Base-by-base conservation (phyloP, 2,797 vertebrate species). In the Acanthurus tractus region DNA sequence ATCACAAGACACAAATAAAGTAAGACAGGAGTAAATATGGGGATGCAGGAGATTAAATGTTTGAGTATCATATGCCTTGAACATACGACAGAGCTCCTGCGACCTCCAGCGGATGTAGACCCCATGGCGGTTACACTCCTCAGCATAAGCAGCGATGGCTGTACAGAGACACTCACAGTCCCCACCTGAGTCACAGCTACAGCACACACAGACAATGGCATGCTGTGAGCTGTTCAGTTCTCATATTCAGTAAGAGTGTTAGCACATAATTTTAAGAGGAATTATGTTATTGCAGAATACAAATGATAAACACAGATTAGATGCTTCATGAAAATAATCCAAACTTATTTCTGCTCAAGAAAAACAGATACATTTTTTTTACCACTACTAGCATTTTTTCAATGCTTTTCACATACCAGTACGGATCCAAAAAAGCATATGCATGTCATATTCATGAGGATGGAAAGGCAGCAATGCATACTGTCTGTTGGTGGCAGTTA, bases 101-200 rank as follows among this genome's bases (percentile, higher is more conserved):
- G 97, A 96, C 80, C 96, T 89, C 97, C 97, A 98, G 84, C 93
- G 96, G 63, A 97, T 66, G 2, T 94, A 95, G 9, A 95, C 44
- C 6, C 97, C 96, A 0, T 79, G 88, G 13, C 90, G 92, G 88
- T 95, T 94, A 52, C 97, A 98, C 83, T 97, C 96, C 17, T 97
- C 96, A 0, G 96, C 95, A 0, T 97, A 99, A 46, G 96, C 80
- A 40, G 98, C 96, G 0, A 98, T 92, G 73, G 97, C 97, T 0
- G 96, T 97, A 82, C 98, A 99, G 53, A 99, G 94, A 84, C 97
- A 98, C 89, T 97, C 97, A 42, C 97, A 98, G 93, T 99, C 97
- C 0, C 97, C 97, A 0, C 97, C 97, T 0, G 96, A 95, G 86
- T 99, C 97, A 49, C 97, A 97, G 34, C 98, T 99, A 79, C 7